Conservation (phyloP, 2,797 vertebrate genomes). For the Notamacropus eugenii region DNA sequence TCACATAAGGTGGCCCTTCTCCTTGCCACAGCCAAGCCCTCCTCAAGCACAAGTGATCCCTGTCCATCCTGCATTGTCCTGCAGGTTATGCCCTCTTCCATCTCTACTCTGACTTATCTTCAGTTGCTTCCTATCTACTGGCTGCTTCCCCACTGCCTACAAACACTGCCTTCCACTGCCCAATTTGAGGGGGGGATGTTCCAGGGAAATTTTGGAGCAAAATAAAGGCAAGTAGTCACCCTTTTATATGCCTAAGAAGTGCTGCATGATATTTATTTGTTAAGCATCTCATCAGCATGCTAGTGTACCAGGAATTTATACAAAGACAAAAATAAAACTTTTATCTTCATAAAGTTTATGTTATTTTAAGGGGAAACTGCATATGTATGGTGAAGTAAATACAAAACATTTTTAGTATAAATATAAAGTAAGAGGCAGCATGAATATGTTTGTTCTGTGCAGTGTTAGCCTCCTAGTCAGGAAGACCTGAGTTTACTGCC, state of each 20-base stretch:
- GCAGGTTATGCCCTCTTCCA: not conserved
- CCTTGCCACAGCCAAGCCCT: not conserved
- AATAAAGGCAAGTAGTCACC: not conserved
- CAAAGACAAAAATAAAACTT: not conserved
- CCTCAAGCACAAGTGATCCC: not conserved
- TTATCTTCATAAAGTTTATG: not conserved
- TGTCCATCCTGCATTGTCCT: not conserved
- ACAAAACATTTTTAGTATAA: too few species aligned
- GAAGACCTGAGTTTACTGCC: too few species aligned
- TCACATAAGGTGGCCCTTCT: not conserved
- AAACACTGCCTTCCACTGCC: not conserved
- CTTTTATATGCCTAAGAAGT: not conserved
- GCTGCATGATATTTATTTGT: not conserved
- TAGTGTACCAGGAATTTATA: not conserved
- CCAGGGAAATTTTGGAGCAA: not conserved
- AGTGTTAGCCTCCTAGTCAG: too few species aligned
- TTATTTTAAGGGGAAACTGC: not conserved
- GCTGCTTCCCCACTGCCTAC: not conserved
- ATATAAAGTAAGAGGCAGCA: not conserved
- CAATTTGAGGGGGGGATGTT: not conserved
- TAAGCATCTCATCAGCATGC: not conserved
- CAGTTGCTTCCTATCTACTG: not conserved
- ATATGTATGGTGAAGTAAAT: not conserved
- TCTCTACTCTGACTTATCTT: not conserved
- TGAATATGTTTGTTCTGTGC: not conserved